Evolutionary conservation across 2,113 vertebrate genomes (phyloP), one percentile per base, ranked within the genome.

Genomic region (Alexandromys fortis): DNA sequence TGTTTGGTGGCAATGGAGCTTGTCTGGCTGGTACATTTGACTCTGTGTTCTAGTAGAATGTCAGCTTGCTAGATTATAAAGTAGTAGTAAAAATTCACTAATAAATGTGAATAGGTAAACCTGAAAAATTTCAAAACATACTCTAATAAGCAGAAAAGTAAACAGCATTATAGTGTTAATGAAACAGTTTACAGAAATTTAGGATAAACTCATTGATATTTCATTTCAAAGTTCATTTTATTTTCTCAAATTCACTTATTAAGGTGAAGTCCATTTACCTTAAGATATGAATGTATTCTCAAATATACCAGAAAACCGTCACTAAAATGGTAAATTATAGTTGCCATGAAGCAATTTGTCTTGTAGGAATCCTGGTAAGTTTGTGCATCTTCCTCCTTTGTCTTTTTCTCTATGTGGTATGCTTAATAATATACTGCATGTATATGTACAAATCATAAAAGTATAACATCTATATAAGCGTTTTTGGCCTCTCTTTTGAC

Each of bases 271-370:
- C 6, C 0, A 70, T 67, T 61, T 22, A 65, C 17, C 2, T 26
- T 90, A 52, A 12, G 2, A 3, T 35, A 21, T 73, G 42, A 91
- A 86, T 58, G 1, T 13, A 38, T 83, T 90, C 7, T 89, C 7
- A 81, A 95, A 94, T 91, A 45, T 67, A 42, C 13, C 0, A 79
- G 55, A 92, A 89, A 49, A 81, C 49, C 75, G 90, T 78, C 47
- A 55, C 10, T 30, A 67, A 65, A 90, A 68, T 7, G 21, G 6
- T 3, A 78, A 61, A 88, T 67, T 10, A 42, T 2, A 63, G 13
- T 16, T 89, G 3, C 17, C 45, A 77, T 89, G 28, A 4, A 85
- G 13, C 85, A 91, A 86, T 7, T 7, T 35, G 70, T 42, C 1
- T 70, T 89, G n/a, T 9, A 49, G 14, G 58, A 63, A 55, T 30